Percentiles rank a stretch among this genome's conserved stretches.
Conservation (phyloP, 2,113 vertebrate genomes). For the Zingel zingel region DNA sequence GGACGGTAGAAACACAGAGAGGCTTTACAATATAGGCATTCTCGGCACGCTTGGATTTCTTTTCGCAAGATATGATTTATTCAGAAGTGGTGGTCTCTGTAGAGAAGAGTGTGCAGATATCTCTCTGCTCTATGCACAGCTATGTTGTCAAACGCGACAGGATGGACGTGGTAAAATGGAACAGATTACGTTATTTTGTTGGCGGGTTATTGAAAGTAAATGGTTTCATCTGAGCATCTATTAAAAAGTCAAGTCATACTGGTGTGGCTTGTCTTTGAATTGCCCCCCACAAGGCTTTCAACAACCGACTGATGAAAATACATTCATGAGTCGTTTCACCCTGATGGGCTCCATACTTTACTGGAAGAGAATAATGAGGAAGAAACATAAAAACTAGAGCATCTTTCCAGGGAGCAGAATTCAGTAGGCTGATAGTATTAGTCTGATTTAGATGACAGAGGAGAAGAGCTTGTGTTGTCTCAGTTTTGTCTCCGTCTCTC, state of each 20-base stretch:
- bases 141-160: not conserved
- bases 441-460: too few species aligned
- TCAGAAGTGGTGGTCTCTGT: slow-evolving; percentile 8
- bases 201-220: slow-evolving; percentile 15
- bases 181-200: not conserved
- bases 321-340: slow-evolving; percentile 22
- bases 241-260: not conserved
- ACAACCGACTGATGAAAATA: not conserved
- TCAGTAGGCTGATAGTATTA: too few species aligned
- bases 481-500: too few species aligned
- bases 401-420: too few species aligned
- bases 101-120: not conserved
- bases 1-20: not conserved
- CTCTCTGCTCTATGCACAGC: slow-evolving; percentile 12
- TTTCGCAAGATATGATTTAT: slow-evolving; percentile 34
- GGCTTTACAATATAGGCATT: slow-evolving; percentile 3
- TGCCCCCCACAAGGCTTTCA: not conserved
- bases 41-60: not conserved
- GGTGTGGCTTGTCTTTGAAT: not conserved
- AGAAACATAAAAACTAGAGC: too few species aligned
- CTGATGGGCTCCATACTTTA: too few species aligned
- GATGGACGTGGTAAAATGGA: not conserved
- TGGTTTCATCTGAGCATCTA: not conserved
- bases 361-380: too few species aligned
- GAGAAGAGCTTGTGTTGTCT: too few species aligned